Conservation (phyloP, 2,888 invertebrate genomes). For the Hesperia comma region DNA sequence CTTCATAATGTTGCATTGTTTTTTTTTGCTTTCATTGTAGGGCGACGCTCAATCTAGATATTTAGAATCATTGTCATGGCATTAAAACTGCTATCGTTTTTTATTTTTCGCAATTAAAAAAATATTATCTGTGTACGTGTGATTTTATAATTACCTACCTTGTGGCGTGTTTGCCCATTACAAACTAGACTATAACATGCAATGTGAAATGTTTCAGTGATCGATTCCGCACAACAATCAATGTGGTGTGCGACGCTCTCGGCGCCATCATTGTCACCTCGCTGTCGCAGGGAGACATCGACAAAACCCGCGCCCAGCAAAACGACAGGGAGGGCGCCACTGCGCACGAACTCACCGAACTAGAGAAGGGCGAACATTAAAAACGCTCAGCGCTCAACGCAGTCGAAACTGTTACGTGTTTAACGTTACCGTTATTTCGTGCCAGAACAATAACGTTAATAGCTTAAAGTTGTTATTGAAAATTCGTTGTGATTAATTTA, state of each 20-base stretch:
- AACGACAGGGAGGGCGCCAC: slow-evolving; percentile 78
- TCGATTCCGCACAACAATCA: slow-evolving; percentile 94
- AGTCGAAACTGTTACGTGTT: slow-evolving; percentile 54
- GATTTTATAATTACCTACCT: too few relatives aligned
- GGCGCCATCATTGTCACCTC: slow-evolving; percentile 96
- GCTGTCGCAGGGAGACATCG: slow-evolving; percentile 89
- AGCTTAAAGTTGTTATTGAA: slow-evolving; percentile 31
- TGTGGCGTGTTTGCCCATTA: too few relatives aligned
- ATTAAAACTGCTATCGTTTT: too few relatives aligned
- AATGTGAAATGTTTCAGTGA: slow-evolving; percentile 83
- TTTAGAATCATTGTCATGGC: too few relatives aligned
- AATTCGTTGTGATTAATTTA: slow-evolving; percentile 45
- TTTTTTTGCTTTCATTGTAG: too few relatives aligned
- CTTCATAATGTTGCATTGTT: too few relatives aligned
- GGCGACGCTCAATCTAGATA: too few relatives aligned
- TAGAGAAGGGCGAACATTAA: slow-evolving; percentile 79
- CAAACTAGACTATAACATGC: background rate
- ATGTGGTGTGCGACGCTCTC: slow-evolving; percentile 97
- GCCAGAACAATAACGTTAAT: slow-evolving; percentile 47
- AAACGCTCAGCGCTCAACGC: slow-evolving; percentile 29
- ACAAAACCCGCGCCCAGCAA: slow-evolving; percentile 64
- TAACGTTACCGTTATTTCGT: slow-evolving; percentile 57
- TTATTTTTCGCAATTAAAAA: too few relatives aligned
- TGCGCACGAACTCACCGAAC: slow-evolving; percentile 87
- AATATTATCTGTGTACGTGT: too few relatives aligned